Percentiles rank a stretch among this genome's conserved stretches.
phyloP scores from a whole-genome alignment of 2,888 invertebrate species.

The Diaphora mendica region DNA sequence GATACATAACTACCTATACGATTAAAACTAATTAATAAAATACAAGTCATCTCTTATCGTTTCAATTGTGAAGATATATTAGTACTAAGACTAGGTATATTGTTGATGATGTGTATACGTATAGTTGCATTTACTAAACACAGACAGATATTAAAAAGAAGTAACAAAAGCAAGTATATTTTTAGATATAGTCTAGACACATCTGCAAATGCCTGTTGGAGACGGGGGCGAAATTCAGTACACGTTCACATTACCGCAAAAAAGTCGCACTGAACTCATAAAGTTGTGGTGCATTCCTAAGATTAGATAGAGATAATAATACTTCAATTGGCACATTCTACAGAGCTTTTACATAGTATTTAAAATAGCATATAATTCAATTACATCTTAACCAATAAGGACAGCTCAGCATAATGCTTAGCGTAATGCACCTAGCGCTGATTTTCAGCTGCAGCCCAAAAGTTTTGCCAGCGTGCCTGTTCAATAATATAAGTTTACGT shows the following conservation, averaged over 20 bases:
- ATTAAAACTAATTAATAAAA: neutral
- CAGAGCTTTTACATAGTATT: too few species aligned
- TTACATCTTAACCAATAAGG: too few species aligned
- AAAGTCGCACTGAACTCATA: neutral
- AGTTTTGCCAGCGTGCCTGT: too few species aligned
- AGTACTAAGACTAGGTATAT: neutral
- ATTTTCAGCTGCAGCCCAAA: too few species aligned
- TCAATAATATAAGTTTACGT: too few species aligned
- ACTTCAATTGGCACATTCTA: too few species aligned
- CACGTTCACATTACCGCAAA: neutral
- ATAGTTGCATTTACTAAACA: conserved; percentile 6
- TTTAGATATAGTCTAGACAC: conserved; percentile 14
- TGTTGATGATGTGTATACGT: neutral
- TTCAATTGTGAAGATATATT: neutral
- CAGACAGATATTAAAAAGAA: conserved; percentile 13
- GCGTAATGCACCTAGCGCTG: too few species aligned
- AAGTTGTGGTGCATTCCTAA: neutral
- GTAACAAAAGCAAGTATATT: conserved; percentile 6
- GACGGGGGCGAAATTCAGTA: conserved; percentile 1
- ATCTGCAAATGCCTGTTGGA: neutral
- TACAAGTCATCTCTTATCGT: neutral
- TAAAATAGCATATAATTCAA: too few species aligned
- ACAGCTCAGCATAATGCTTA: too few species aligned
- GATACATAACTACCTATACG: neutral
- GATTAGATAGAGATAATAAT: too few species aligned